A percentile compares a stretch with the other conserved stretches of the same genome.
phyloP scores from a whole-genome alignment of 2,888 invertebrate genomes.

The Trichacis sp. region DNA sequence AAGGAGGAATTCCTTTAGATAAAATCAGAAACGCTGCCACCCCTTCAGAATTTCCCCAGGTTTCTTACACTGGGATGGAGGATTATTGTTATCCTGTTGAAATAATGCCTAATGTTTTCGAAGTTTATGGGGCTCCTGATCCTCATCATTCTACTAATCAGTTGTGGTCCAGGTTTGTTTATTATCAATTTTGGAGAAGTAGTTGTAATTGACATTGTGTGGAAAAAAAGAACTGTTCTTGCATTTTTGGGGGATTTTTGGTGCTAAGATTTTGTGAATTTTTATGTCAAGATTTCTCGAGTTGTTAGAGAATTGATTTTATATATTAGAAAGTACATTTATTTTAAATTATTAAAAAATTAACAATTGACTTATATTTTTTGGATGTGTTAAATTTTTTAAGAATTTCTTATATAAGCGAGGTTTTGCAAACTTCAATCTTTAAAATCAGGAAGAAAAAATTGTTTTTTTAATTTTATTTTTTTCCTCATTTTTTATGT shows the following conservation, averaged over 20 bases:
- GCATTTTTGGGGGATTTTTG: slow-evolving; percentile 1
- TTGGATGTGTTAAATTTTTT: too few species aligned
- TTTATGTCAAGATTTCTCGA: background rate
- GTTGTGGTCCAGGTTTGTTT: slow-evolving; percentile 58
- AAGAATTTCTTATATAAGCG: too few species aligned
- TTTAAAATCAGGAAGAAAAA: too few species aligned
- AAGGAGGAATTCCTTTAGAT: slow-evolving; percentile 19
- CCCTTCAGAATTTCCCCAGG: slow-evolving; percentile 10
- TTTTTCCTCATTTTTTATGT: too few species aligned
- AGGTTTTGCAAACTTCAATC: too few species aligned
- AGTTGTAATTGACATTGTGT: background rate
- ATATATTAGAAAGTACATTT: too few species aligned
- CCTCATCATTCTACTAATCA: slow-evolving; percentile 50
- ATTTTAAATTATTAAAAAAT: too few species aligned
- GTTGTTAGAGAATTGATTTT: too few species aligned
- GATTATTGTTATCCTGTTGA: slow-evolving; percentile 52
- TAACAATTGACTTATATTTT: too few species aligned
- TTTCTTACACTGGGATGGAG: slow-evolving; percentile 27
- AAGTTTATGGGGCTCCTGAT: slow-evolving; percentile 51
- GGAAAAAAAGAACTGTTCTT: background rate
- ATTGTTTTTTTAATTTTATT: too few species aligned
- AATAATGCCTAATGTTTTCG: slow-evolving; percentile 40
- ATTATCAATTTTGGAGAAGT: too few species aligned
- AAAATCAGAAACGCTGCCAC: slow-evolving; percentile 25
- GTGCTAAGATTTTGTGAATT: slow-evolving; percentile 4